These are phyloP conservation scores for Cyclura pinguis DNA, from an alignment of 2,797 vertebrate species.

Conservation along the genomic window DNA sequence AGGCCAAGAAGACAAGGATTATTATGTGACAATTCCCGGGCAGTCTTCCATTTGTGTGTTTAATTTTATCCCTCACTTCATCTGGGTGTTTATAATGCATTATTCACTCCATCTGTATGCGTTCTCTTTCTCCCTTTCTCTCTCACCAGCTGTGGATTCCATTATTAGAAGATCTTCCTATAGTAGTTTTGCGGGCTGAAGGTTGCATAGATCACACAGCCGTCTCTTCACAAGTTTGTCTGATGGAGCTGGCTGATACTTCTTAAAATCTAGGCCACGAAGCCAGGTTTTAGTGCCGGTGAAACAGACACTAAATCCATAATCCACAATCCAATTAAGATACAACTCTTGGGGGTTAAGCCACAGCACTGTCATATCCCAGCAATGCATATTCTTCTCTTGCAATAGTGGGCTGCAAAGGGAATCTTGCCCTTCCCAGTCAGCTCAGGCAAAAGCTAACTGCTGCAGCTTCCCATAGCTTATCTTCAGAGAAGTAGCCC, in stretches of 20 bases:
- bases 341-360: not conserved
- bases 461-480: no score
- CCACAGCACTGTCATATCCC: no score
- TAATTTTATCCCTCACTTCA: not conserved
- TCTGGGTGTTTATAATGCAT: not conserved
- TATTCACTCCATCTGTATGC: slow-evolving; percentile 1
- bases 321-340: not conserved
- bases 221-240: not conserved
- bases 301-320: not conserved
- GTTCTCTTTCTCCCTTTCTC: not conserved
- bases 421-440: no score
- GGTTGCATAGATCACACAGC: no score
- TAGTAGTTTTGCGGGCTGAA: not conserved
- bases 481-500: no score
- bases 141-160: not conserved
- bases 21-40: not conserved
- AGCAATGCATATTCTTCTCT: not conserved
- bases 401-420: no score
- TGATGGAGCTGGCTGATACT: not conserved
- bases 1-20: slow-evolving; percentile 1
- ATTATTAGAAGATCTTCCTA: not conserved
- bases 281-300: not conserved
- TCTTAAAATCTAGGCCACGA: not conserved
- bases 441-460: no score
- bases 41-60: slow-evolving; percentile 36